These are phyloP conservation scores for Pterostichus madidus DNA, from an alignment of 2,888 invertebrate species.

Conservation along the genomic window DNA sequence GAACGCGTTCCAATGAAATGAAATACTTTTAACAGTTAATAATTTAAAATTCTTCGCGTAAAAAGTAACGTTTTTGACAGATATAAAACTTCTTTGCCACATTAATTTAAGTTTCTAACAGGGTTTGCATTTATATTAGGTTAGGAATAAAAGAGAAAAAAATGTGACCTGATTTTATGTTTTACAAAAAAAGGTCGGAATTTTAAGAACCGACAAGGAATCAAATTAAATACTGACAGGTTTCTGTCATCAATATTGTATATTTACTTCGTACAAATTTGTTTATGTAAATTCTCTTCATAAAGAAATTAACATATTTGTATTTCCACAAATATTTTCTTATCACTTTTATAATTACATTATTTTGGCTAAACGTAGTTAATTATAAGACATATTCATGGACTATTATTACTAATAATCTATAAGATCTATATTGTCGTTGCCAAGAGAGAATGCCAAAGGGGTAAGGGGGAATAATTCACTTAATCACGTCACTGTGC, in stretches of 20 bases:
- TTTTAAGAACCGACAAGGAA: slow-evolving; percentile 5
- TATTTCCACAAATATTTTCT: not conserved
- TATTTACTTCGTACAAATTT: slow-evolving; percentile 16
- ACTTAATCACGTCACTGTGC: too few species aligned
- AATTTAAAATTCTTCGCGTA: slow-evolving; percentile 55
- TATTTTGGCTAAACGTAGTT: too few species aligned
- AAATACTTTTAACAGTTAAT: slow-evolving; percentile 61
- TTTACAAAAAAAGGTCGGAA: slow-evolving; percentile 4
- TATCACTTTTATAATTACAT: too few species aligned
- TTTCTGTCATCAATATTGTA: slow-evolving; percentile 39
- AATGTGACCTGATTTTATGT: slow-evolving; percentile 18
- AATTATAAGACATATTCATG: too few species aligned
- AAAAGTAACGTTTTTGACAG: slow-evolving; percentile 56
- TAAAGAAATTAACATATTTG: slow-evolving; percentile 9
- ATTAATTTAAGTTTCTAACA: slow-evolving; percentile 56
- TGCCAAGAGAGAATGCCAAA: too few species aligned
- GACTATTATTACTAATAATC: too few species aligned
- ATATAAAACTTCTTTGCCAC: slow-evolving; percentile 59
- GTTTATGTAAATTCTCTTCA: slow-evolving; percentile 21
- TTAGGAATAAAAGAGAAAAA: slow-evolving; percentile 47
- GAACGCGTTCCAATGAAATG: slow-evolving; percentile 48
- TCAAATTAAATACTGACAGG: slow-evolving; percentile 33
- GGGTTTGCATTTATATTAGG: slow-evolving; percentile 54
- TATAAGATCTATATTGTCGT: too few species aligned
- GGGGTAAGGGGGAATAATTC: too few species aligned